A percentile compares a stretch with the other conserved stretches of the same genome.
phyloP scores from a whole-genome alignment of 2,797 vertebrate species.

The Tinamus major region DNA sequence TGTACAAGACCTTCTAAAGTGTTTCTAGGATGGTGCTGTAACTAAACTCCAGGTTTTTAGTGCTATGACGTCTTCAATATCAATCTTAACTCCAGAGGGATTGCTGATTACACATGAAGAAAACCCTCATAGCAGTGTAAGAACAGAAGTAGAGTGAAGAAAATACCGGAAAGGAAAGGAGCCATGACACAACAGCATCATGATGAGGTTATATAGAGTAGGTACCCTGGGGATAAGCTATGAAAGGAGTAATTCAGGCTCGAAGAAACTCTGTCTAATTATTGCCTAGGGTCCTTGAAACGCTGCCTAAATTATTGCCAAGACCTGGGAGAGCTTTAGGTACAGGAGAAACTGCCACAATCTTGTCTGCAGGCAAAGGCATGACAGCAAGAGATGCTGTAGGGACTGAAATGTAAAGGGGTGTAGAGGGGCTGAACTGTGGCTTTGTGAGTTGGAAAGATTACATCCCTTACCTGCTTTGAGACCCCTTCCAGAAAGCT shows the following conservation, averaged over 20 bases:
- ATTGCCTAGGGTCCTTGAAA: neutral
- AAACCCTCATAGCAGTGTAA: neutral
- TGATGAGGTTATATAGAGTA: neutral
- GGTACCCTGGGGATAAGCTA: neutral
- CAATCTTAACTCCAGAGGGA: neutral
- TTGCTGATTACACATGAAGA: neutral
- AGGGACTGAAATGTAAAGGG: neutral
- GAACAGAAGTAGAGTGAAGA: neutral
- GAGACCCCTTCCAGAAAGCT: neutral
- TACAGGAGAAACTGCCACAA: neutral
- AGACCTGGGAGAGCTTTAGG: neutral
- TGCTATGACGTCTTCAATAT: neutral
- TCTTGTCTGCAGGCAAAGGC: rapidly evolving
- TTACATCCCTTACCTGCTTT: rapidly evolving
- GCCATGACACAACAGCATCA: neutral
- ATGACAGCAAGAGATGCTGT: rapidly evolving
- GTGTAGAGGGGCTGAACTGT: too few relatives aligned
- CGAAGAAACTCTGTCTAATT: neutral
- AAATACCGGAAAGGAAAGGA: neutral
- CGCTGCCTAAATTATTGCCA: neutral
- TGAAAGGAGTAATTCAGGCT: neutral
- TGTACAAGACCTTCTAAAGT: neutral
- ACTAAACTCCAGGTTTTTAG: neutral
- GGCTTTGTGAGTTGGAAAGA: rapidly evolving
- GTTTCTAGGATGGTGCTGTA: neutral